Evolutionary conservation across 2,797 vertebrate species (phyloP), one percentile per base, ranked within the genome.

Genomic region (Hapalemur alaotrensis): DNA sequence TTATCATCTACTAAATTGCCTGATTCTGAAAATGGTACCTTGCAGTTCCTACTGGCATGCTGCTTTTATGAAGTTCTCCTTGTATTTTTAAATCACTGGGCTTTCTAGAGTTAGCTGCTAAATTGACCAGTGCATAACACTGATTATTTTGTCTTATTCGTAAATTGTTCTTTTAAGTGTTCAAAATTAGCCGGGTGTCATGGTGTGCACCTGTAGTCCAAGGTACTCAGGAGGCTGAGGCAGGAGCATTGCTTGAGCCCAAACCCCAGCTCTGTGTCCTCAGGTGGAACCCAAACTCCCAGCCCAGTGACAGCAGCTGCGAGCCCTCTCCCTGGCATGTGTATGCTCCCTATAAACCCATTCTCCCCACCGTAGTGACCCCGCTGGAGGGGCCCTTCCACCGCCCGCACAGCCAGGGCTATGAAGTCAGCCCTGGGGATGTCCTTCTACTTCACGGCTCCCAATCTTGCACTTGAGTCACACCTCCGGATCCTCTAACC

Each of bases 401-500:
- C n/a, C 0, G 22, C 5, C 22, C 50, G 18, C 15, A 25, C 23
- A 0, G 70, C 65, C 92, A 2, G 59, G 32, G 46, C 79, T 15
- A 0, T 25, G 7, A 0, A 7, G 54, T 5, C 0, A 25, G 48
- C 5, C 18, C 46, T 28, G 25, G 2, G 46, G 57, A 10, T 2
- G 50, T 11, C 5, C 0, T 10, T 0, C 72, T 14, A 14, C 59
- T 22, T 12, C 14, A 0, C 7, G 25, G n/a, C 59, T 46, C 65
- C 46, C 18, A 3, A 4, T 15, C n/a, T 57, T 20, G 17, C 57
- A 2, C 48, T 25, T 48, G 43, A 17, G 4, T 1, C 46, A 14
- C 17, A 4, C 7, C 12, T 7, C 12, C 38, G 41, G 28, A 1
- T 0, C 7, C 17, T 5, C 41, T 0, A 1, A n/a, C 1, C 1